A percentile compares a stretch with the other conserved stretches of the same genome.
phyloP scores from a whole-genome alignment of 2,888 invertebrate species.

The Endotricha flammealis region DNA sequence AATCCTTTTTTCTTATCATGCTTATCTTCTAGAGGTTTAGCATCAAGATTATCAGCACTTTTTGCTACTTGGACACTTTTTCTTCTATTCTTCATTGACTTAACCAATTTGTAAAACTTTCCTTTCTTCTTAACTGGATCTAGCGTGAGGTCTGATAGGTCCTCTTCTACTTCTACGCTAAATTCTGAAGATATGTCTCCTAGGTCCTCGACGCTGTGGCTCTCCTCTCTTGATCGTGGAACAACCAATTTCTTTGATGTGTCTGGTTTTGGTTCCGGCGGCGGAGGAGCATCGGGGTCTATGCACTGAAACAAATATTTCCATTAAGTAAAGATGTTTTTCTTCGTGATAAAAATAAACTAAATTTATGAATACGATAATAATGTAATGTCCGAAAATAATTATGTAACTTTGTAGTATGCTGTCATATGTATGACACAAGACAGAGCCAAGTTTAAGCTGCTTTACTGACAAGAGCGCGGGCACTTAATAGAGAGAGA shows the following conservation, averaged over 20 bases:
- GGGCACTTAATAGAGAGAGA: too few relatives aligned
- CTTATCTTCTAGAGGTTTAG: constrained; percentile 50
- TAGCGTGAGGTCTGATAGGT: constrained; percentile 41
- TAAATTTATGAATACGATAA: too few relatives aligned
- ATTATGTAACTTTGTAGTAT: too few relatives aligned
- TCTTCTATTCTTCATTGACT: constrained; percentile 69
- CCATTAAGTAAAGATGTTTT: too few relatives aligned
- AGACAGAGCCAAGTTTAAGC: too few relatives aligned
- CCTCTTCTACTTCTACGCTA: constrained; percentile 69
- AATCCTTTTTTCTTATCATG: constrained; percentile 64
- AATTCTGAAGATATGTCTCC: constrained; percentile 73
- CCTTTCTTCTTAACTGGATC: constrained; percentile 63
- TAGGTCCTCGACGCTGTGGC: constrained; percentile 68
- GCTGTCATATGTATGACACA: too few relatives aligned
- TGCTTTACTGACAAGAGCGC: too few relatives aligned
- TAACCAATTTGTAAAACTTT: constrained; percentile 67
- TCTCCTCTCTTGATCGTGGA: constrained; percentile 52
- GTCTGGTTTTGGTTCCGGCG: constrained; percentile 53
- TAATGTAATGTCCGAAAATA: too few relatives aligned
- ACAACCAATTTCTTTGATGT: constrained; percentile 55
- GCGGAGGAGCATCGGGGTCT: constrained; percentile 62
- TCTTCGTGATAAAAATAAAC: too few relatives aligned
- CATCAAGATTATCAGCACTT: constrained; percentile 63
- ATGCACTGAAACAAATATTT: constrained; percentile 60
- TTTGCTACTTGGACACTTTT: constrained; percentile 73